Evolutionary conservation across 2,113 vertebrate species (phyloP).

Genomic region (Phrynosoma platyrhinos): DNA sequence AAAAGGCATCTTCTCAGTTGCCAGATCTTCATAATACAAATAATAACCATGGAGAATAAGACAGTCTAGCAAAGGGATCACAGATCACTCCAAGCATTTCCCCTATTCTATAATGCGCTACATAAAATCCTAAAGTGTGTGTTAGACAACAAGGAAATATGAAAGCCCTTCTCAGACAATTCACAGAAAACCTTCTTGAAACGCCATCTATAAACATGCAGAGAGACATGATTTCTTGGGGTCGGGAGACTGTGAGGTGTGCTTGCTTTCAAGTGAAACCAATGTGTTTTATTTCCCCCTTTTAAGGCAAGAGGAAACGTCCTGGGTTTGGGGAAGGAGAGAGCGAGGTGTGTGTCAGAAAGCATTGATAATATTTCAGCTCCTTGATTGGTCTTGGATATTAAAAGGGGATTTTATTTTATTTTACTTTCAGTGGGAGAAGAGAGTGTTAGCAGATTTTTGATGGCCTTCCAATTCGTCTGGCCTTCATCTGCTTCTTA

Average conservation of each 20-base stretch:
- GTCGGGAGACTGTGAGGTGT: constrained; percentile 44
- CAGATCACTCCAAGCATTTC: constrained; percentile 46
- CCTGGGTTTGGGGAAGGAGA: constrained; percentile 48
- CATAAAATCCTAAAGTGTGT: constrained; percentile 60
- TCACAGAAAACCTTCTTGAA: constrained; percentile 66
- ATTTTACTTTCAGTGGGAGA: not conserved
- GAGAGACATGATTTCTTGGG: constrained; percentile 39
- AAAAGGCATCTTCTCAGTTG: constrained; percentile 6
- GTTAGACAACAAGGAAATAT: constrained; percentile 49
- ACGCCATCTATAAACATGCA: constrained; percentile 49
- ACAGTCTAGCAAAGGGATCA: constrained; percentile 39
- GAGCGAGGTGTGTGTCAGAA: constrained; percentile 57
- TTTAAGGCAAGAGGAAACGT: constrained; percentile 51
- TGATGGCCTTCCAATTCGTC: constrained; percentile 53
- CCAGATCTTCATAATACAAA: too few relatives aligned
- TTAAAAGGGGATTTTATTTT: constrained; percentile 33
- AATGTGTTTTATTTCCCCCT: not conserved
- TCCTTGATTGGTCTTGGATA: constrained; percentile 32
- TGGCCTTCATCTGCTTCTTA: constrained; percentile 67
- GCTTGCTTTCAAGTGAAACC: constrained; percentile 38
- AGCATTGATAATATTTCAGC: constrained; percentile 64
- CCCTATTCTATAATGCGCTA: constrained; percentile 52
- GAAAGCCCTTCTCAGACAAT: constrained; percentile 50
- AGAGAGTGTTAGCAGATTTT: constrained; percentile 67
- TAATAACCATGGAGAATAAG: not conserved